Percentiles rank a stretch among this genome's conserved stretches.
phyloP scores from a whole-genome alignment of 2,113 vertebrate genomes.

The Notarius lentiginosus region DNA sequence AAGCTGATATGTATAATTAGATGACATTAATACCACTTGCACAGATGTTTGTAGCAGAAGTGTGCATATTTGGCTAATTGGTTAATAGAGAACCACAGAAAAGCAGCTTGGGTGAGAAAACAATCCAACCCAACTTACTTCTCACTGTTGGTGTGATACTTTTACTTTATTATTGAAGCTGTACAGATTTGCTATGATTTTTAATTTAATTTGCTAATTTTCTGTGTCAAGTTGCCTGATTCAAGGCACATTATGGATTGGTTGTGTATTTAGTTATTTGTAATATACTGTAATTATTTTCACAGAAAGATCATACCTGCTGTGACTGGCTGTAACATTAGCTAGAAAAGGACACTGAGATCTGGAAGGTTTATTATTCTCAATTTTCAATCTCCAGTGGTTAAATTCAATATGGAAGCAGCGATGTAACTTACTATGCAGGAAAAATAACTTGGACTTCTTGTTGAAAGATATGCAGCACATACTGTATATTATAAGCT shows the following conservation, averaged over 20 bases:
- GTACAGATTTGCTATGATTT: not conserved
- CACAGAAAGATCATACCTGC: not conserved
- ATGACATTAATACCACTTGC: constrained; percentile 17
- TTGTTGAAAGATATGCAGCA: too few relatives aligned
- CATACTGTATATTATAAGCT: too few relatives aligned
- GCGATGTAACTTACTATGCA: too few relatives aligned
- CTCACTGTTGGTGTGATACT: not conserved
- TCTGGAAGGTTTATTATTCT: not conserved
- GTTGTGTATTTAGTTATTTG: not conserved
- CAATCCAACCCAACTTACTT: not conserved
- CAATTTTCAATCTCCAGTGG: not conserved
- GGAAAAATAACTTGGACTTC: too few relatives aligned
- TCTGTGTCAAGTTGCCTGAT: not conserved
- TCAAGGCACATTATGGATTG: not conserved
- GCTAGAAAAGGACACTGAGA: too few relatives aligned
- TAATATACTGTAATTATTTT: not conserved
- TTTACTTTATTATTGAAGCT: not conserved
- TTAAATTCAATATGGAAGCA: not conserved
- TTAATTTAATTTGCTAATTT: not conserved
- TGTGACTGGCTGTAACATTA: not conserved
- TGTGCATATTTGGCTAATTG: constrained; percentile 37
- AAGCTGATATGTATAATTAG: constrained; percentile 32
- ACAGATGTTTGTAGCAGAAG: constrained; percentile 35
- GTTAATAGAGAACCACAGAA: not conserved
- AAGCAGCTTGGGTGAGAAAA: constrained; percentile 3